Evolutionary conservation across 2,888 invertebrate genomes (phyloP).

Genomic region (Patella caerulea): DNA sequence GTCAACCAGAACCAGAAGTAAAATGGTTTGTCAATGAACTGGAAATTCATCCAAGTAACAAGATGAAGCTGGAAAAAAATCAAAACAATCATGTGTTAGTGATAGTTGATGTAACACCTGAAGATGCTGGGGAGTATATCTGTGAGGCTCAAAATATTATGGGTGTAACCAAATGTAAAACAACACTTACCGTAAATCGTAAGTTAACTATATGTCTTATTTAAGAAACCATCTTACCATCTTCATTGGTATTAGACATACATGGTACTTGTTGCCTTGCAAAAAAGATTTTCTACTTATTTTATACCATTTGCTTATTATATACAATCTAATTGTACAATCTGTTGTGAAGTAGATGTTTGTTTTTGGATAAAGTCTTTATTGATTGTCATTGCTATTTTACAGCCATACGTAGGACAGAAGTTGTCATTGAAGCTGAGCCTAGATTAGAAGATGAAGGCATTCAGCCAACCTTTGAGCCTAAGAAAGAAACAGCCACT

Average conservation of each 20-base stretch:
- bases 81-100: conserved; percentile 55
- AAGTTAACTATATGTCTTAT: conserved; percentile 35
- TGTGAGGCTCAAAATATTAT: conserved; percentile 84
- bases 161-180: conserved; percentile 76
- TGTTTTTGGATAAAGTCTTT: background rate
- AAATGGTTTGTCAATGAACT: conserved; percentile 76
- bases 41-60: conserved; percentile 75
- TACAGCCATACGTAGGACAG: conserved; percentile 34
- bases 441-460: conserved; percentile 12
- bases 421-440: conserved; percentile 31
- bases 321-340: background rate
- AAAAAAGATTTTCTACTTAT: no score
- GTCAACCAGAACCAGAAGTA: conserved; percentile 68
- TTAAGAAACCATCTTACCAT: no score
- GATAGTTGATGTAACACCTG: conserved; percentile 57
- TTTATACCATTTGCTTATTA: background rate
- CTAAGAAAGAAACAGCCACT: conserved; percentile 35
- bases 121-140: conserved; percentile 83
- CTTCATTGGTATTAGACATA: no score
- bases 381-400: conserved; percentile 1
- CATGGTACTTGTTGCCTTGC: no score
- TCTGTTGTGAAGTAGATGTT: background rate
- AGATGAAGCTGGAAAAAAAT: conserved; percentile 54
- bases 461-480: conserved; percentile 33
- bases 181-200: conserved; percentile 68